Base-by-base conservation (phyloP, 2,113 vertebrate species). In the Caretta caretta region DNA sequence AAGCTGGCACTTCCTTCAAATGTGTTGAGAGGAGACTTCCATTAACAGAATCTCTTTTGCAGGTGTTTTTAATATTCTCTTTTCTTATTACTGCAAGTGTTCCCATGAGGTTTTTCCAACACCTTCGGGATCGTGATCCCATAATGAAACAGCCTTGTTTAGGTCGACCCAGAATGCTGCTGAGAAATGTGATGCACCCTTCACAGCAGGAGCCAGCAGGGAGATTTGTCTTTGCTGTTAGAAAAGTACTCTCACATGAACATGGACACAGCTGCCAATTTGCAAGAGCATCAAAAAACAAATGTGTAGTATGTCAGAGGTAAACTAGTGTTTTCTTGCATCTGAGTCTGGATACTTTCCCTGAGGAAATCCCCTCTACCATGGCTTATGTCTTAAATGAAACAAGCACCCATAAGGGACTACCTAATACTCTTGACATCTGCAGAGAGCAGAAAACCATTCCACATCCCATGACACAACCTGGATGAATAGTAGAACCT, bases 111-210 rank as follows among this genome's bases (percentile, higher is more conserved):
- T 48, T 35, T 42, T 62, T 49, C 9, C 38, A 78, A 25, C 20
- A 29, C 27, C 84, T 29, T 84, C 50, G 5, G 11, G 42, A 20
- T 17, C 42, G 1, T 6, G 11, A 54, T 38, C 35, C 49, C 4
- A 0, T 25, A 35, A 31, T 1, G 0, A 78, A 65, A 79, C 24
- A 10, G 1, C 10, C 9, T 25, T 19, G 51, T 35, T 48, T 48
- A 31, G n/a, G 1, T 2, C 46, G 13, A 14, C 72, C 14, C 2
- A 0, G 8, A 51, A 22, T 1, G 0, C 35, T 20, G 56, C 42
- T 29, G 10, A 29, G 35, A 59, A 46, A 79, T 4, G 20, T 6
- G n/a, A 3, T 38, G 2, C 9, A 16, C 20, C 3, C 56, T 25
- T 49, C 4, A 17, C 3, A 2, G 38, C 12, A 38, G 9, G 50